Percentiles rank a stretch among this genome's conserved stretches.
Conservation (phyloP, 2,888 invertebrate genomes). For the Hydrotaea diabolus region DNA sequence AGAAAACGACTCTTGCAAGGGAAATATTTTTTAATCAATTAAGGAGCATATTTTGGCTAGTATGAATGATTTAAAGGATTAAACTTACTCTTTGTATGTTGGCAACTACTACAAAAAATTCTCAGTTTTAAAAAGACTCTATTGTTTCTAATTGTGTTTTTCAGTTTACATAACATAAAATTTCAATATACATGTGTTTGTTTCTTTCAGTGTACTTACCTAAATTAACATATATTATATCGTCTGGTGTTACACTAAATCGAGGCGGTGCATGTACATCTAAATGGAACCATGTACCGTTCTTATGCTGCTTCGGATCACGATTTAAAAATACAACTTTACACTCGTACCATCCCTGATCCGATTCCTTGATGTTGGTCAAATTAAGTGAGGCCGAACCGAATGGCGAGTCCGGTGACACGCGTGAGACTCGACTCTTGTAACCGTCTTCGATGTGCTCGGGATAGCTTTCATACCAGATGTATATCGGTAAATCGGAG, state of each 20-base stretch:
- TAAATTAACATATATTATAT: conserved; percentile 97
- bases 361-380: conserved; percentile 95
- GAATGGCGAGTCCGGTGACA: conserved; percentile 92
- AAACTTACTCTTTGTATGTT: too few relatives aligned
- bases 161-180: too few relatives aligned
- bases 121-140: too few relatives aligned
- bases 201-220: conserved; percentile 80
- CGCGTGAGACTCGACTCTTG: conserved; percentile 94
- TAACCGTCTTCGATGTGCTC: conserved; percentile 97
- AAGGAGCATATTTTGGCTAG: too few relatives aligned
- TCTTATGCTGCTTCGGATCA: conserved; percentile 94
- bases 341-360: conserved; percentile 98
- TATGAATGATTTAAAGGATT: too few relatives aligned
- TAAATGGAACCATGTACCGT: conserved; percentile 98
- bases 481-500: conserved; percentile 97
- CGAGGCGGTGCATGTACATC: conserved; percentile 98
- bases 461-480: conserved; percentile 98
- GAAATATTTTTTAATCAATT: too few relatives aligned
- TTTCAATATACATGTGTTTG: conserved; percentile 69
- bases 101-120: too few relatives aligned
- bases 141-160: too few relatives aligned
- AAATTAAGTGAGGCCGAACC: conserved; percentile 97
- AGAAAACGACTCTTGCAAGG: too few relatives aligned
- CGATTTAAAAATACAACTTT: conserved; percentile 97
- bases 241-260: conserved; percentile 96